Conservation (phyloP, 2,113 vertebrate genomes). For the Oryctolagus cuniculus region DNA sequence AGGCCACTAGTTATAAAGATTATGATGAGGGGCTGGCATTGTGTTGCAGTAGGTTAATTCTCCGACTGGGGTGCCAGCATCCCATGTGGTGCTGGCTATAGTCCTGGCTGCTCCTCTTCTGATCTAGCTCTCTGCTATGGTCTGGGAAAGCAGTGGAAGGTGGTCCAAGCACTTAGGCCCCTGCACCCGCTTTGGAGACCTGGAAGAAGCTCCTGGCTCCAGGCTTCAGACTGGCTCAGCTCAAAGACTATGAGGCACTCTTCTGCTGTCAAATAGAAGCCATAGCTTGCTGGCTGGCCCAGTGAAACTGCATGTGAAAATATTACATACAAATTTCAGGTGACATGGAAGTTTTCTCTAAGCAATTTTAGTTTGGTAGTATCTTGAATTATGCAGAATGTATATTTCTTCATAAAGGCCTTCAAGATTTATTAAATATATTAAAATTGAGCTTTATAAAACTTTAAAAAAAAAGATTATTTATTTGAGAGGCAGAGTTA, state of each 20-base stretch:
- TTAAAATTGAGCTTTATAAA: constrained; percentile 36
- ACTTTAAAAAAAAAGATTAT: neutral
- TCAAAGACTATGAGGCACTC: neutral
- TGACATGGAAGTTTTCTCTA: constrained; percentile 8
- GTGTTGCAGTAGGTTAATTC: no score
- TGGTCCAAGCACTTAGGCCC: no score
- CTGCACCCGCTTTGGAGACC: no score
- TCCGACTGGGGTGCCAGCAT: no score
- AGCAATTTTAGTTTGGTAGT: constrained; percentile 28
- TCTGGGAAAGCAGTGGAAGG: no score
- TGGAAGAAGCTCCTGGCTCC: no score
- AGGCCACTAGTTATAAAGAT: no score
- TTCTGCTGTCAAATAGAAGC: neutral
- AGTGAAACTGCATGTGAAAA: neutral
- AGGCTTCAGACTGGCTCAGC: no score
- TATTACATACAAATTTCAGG: neutral
- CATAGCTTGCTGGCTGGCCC: neutral
- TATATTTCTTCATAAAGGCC: constrained; percentile 40
- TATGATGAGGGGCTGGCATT: neutral
- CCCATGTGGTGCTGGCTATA: no score
- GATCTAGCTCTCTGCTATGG: no score
- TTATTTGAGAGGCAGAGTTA: no score
- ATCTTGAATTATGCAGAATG: constrained; percentile 19
- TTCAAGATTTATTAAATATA: neutral
- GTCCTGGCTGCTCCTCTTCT: no score